Evolutionary conservation across 2,888 invertebrate genomes (phyloP).

Genomic region (Idaea biselata): DNA sequence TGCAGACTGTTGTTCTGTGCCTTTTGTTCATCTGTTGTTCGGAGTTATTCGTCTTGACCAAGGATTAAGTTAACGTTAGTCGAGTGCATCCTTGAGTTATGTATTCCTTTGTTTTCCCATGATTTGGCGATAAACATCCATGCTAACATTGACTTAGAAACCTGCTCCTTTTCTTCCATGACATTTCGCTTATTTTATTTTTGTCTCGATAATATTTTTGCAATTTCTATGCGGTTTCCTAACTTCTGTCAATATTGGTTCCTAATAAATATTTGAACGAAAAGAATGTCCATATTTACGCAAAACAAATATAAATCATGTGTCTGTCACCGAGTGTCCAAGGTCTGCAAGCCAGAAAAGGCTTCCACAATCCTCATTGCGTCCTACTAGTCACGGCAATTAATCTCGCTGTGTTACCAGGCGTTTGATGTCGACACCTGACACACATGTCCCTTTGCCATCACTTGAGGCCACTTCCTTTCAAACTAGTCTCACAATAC

Average conservation of each 20-base stretch:
- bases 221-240: background rate
- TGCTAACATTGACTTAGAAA: too few species aligned
- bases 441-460: constrained; percentile 34
- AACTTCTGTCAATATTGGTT: constrained; percentile 5
- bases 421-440: constrained; percentile 25
- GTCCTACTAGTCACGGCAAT: constrained; percentile 24
- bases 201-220: background rate
- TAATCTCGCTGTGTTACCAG: constrained; percentile 23
- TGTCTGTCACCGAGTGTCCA: background rate
- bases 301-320: background rate
- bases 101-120: too few species aligned
- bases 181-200: background rate
- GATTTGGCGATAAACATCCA: too few species aligned
- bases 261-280: constrained; percentile 4
- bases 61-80: constrained; percentile 12
- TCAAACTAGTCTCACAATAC: constrained; percentile 20
- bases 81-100: background rate
- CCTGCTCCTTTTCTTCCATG: too few species aligned
- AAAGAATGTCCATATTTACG: constrained; percentile 3
- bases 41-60: constrained; percentile 35
- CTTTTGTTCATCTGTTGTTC: constrained; percentile 25
- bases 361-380: background rate
- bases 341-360: background rate
- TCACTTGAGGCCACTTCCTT: constrained; percentile 23
- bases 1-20: constrained; percentile 7